These are phyloP conservation scores for Labeo catla DNA, from an alignment of 2,113 vertebrate species.

Conservation along the genomic window DNA sequence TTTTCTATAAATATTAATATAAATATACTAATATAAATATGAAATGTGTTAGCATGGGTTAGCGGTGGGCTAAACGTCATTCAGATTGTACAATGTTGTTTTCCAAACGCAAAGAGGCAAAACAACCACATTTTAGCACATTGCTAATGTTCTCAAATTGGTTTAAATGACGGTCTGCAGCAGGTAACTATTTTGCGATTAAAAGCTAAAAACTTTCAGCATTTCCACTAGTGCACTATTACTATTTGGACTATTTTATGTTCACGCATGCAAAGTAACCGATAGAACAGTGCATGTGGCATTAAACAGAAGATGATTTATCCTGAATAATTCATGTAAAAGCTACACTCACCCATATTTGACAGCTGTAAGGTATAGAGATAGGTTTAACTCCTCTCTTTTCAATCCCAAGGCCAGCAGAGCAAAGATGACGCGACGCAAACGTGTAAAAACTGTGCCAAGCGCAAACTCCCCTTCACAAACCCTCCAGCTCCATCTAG, in stretches of 20 bases:
- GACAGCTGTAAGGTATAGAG: not conserved
- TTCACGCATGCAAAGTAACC: not conserved
- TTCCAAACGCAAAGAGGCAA: not conserved
- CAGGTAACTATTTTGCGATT: not conserved
- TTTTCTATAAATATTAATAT: not conserved
- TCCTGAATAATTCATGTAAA: not conserved
- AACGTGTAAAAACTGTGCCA: conserved; percentile 6
- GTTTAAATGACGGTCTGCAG: not conserved
- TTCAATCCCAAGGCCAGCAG: conserved; percentile 11
- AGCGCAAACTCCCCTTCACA: not conserved
- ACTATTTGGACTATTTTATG: not conserved
- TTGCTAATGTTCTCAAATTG: not conserved
- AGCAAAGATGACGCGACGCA: conserved; percentile 18
- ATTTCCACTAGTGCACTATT: not conserved
- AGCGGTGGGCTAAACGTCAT: not conserved
- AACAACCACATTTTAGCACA: not conserved
- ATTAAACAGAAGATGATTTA: not conserved
- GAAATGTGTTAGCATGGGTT: not conserved
- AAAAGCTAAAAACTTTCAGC: not conserved
- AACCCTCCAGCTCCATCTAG: conserved; percentile 12
- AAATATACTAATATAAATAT: no score
- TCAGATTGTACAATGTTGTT: not conserved
- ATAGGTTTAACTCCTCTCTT: not conserved
- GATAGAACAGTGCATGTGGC: not conserved
- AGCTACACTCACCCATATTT: conserved; percentile 29